These are phyloP conservation scores for Zoanthus gigantus DNA, from an alignment of 92 coral and sea anemone species.

Conservation along the genomic window DNA sequence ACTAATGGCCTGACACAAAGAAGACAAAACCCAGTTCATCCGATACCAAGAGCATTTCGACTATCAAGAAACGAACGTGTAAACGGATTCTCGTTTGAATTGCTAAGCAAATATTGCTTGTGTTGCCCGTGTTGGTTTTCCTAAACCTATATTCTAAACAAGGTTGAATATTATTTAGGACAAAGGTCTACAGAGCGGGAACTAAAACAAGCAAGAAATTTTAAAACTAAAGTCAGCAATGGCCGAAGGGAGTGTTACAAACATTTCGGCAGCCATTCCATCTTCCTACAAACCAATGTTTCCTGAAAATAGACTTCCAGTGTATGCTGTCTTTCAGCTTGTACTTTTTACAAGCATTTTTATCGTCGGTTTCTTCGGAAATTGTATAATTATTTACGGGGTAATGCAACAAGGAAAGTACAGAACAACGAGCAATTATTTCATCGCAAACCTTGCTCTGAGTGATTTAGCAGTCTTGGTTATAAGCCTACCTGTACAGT, in stretches of 20 bases:
- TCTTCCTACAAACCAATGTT: constrained; percentile 37
- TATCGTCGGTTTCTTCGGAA: constrained; percentile 94
- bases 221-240: neutral
- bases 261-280: constrained; percentile 18
- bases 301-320: constrained; percentile 62
- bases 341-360: constrained; percentile 84
- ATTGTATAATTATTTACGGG: constrained; percentile 93
- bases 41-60: neutral
- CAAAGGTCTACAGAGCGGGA: neutral
- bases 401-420: constrained; percentile 92
- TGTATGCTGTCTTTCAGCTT: constrained; percentile 83
- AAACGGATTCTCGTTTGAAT: neutral
- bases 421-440: constrained; percentile 89
- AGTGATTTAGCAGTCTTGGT: constrained; percentile 93
- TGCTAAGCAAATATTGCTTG: neutral
- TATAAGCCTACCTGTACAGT: constrained; percentile 86
- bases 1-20: neutral
- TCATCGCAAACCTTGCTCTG: constrained; percentile 93
- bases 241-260: neutral
- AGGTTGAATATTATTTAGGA: neutral
- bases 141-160: neutral
- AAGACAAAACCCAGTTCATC: neutral
- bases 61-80: neutral
- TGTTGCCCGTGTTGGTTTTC: neutral
- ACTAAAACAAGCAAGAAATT: neutral